Evolutionary conservation across 2,888 invertebrate species (phyloP).

Genomic region (Amorpha juglandis): DNA sequence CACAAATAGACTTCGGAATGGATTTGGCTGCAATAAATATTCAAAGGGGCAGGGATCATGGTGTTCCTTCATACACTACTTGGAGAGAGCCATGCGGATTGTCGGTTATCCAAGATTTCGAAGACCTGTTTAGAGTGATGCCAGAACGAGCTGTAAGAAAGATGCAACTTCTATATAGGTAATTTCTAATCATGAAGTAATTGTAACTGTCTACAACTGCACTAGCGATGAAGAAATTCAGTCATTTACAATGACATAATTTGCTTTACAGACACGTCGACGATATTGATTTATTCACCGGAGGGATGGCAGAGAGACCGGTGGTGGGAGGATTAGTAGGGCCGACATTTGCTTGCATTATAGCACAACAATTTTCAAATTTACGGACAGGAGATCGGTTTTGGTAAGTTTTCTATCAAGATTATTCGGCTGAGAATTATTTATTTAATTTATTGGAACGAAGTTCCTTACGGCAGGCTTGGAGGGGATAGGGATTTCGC

Average conservation of each 20-base stretch:
- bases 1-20: slow-evolving; percentile 89
- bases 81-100: slow-evolving; percentile 93
- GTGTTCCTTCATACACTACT: slow-evolving; percentile 90
- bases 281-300: slow-evolving; percentile 93
- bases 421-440: no score
- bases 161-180: slow-evolving; percentile 85
- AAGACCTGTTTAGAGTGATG: slow-evolving; percentile 88
- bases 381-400: slow-evolving; percentile 91
- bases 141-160: slow-evolving; percentile 85
- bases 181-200: slow-evolving; percentile 22
- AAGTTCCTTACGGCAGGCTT: no score
- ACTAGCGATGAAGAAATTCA: neutral
- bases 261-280: slow-evolving; percentile 85
- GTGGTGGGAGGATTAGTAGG: slow-evolving; percentile 92
- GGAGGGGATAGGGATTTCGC: no score
- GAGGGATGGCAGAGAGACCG: slow-evolving; percentile 92
- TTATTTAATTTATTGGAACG: no score
- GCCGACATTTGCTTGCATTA: slow-evolving; percentile 94
- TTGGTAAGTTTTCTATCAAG: slow-evolving; percentile 76
- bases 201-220: neutral
- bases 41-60: slow-evolving; percentile 93
- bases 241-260: neutral
- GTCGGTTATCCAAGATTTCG: slow-evolving; percentile 86
- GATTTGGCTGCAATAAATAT: slow-evolving; percentile 95
- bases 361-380: slow-evolving; percentile 93